A percentile compares a stretch with the other conserved stretches of the same genome.
phyloP scores from a whole-genome alignment of 2,888 invertebrate genomes.

The Melanotus villosus region DNA sequence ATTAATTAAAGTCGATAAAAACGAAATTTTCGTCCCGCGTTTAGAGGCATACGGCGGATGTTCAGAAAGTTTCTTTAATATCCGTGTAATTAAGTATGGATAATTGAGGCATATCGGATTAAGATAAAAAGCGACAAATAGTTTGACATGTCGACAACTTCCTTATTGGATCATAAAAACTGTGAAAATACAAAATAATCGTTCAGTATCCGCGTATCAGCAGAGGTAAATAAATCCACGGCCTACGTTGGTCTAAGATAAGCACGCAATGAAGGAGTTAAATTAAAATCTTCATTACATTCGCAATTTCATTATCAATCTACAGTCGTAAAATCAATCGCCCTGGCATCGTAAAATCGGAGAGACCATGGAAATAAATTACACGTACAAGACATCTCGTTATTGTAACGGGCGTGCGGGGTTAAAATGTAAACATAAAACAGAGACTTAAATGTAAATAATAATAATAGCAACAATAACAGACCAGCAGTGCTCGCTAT shows the following conservation, averaged over 20 bases:
- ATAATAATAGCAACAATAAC: conserved; percentile 22
- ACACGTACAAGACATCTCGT: conserved; percentile 43
- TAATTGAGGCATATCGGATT: not conserved
- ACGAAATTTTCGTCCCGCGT: not conserved
- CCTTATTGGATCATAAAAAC: conserved; percentile 35
- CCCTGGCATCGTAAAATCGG: conserved; percentile 50
- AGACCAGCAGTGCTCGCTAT: not conserved
- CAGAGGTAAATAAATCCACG: conserved; percentile 25
- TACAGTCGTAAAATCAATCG: conserved; percentile 50
- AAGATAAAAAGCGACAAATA: not conserved
- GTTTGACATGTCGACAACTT: conserved; percentile 18
- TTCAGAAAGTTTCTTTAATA: not conserved
- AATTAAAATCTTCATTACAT: conserved; percentile 57
- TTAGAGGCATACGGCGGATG: not conserved
- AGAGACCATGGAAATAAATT: conserved; percentile 46
- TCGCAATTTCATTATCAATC: conserved; percentile 56
- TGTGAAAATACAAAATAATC: conserved; percentile 35
- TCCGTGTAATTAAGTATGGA: not conserved
- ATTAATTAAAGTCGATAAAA: not conserved
- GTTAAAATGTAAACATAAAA: conserved; percentile 37
- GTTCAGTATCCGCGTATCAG: conserved; percentile 21
- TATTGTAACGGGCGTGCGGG: conserved; percentile 35
- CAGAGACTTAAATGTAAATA: conserved; percentile 30
- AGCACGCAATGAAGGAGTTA: conserved; percentile 54
- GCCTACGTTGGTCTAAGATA: conserved; percentile 45